Evolutionary conservation across 2,113 vertebrate species (phyloP), one percentile per base, ranked within the genome.

Genomic region (Calonectris borealis): DNA sequence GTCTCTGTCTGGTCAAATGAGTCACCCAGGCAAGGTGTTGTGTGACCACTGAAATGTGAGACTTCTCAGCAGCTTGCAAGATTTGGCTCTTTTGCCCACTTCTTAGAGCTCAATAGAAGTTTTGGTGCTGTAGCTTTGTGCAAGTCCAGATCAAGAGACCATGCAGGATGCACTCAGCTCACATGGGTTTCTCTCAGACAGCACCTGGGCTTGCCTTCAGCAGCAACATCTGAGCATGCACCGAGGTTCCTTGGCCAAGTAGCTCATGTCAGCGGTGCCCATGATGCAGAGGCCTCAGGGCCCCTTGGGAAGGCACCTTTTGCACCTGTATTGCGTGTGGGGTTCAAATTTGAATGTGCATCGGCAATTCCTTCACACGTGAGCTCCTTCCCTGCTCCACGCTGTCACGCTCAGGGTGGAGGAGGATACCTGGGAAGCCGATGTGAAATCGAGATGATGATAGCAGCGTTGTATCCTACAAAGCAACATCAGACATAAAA

Each of bases 241-340:
- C 44, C 0, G 1, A 46, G 46, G 25, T 62, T 75, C 32, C 46
- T 52, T n/a, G 27, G 34, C 40, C 49, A 32, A 18, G 12, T 0
- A 70, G 36, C 31, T 82, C 38, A 0, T 62, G 46, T 16, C 16
- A 24, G 38, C 7, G 38, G 16, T 88, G 38, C 32, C 36, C 8
- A 0, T 11, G 17, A 11, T 7, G 22, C 72, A 83, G 60, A 64
- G 16, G 44, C 16, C 42, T 91, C 48, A 13, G 38, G 8, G 21
- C 3, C 6, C 61, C 32, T 18, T 32, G 29, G 49, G 32, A 38
- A 65, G 49, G 42, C 52, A 36, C 29, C 29, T 83, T 65, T 61
- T 17, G 13, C n/a, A 29, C 36, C 4, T 48, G 2, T 10, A 2
- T 14, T 42, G 13, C 3, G 0, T 15, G 14, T 10, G 19, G 16